Evolutionary conservation across 37 sponge, comb jelly and placozoan genomes (phyloP).

Genomic region (Spongilla lacustris): DNA sequence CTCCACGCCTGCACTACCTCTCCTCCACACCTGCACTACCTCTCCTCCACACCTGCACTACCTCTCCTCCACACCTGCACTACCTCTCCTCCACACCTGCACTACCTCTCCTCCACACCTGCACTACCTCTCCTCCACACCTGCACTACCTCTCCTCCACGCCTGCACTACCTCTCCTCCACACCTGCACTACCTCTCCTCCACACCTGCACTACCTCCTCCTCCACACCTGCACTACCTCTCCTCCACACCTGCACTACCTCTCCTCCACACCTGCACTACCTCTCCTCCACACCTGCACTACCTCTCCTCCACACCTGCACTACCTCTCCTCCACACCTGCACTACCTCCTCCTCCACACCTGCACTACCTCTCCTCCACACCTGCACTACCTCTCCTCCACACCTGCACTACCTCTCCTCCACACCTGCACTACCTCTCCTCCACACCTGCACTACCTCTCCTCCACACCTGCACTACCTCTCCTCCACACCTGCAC

Average conservation of each 20-base stretch:
- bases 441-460: too few relatives aligned
- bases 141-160: neutral
- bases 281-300: too few relatives aligned
- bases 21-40: neutral
- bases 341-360: neutral
- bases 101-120: neutral
- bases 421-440: too few relatives aligned
- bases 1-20: neutral
- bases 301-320: neutral
- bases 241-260: neutral
- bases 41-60: neutral
- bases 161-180: neutral
- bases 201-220: too few relatives aligned
- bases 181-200: neutral
- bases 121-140: neutral
- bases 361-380: neutral
- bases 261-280: neutral
- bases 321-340: neutral
- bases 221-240: too few relatives aligned
- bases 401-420: too few relatives aligned
- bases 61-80: neutral
- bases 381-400: neutral
- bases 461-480: too few relatives aligned
- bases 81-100: too few relatives aligned
- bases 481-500: neutral